A percentile compares a stretch with the other conserved stretches of the same genome.
Conservation (phyloP, 2,113 vertebrate genomes). For the Sceloporus undulatus region DNA sequence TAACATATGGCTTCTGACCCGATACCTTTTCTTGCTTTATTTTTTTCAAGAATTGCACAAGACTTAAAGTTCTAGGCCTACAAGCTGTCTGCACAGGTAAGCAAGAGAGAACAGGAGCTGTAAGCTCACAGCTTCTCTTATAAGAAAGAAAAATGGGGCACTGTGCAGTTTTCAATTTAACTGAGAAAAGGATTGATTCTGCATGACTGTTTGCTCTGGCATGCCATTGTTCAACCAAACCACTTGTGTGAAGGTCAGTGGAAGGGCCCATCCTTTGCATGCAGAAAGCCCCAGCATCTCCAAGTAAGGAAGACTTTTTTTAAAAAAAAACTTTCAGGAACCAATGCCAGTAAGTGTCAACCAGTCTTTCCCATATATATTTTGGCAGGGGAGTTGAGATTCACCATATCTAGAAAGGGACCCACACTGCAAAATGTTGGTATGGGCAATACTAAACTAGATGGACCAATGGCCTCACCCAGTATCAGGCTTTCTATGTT, state of each 20-base stretch:
- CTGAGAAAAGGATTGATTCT: not conserved
- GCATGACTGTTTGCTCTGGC: not conserved
- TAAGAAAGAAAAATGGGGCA: not conserved
- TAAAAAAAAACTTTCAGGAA: not conserved
- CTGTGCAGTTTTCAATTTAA: not conserved
- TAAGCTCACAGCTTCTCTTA: not conserved
- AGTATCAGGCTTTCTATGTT: not conserved
- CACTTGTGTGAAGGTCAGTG: not conserved
- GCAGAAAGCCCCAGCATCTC: not conserved
- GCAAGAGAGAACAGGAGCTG: too few relatives aligned
- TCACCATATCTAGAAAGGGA: not conserved
- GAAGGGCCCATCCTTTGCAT: not conserved
- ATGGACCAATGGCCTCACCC: not conserved
- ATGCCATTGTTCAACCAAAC: not conserved
- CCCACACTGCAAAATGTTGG: not conserved
- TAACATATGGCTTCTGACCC: too few relatives aligned
- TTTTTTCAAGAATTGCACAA: too few relatives aligned
- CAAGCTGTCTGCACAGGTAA: not conserved
- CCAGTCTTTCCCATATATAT: not conserved
- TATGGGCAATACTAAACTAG: not conserved
- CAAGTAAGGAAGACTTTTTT: not conserved
- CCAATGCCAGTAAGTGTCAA: not conserved
- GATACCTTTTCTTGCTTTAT: not conserved
- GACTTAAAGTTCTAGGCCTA: not conserved
- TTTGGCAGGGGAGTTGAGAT: not conserved